Percentiles rank a stretch among this genome's conserved stretches.
Conservation (phyloP, 2,797 vertebrate species). For the Parotocinclus haroldoi region DNA sequence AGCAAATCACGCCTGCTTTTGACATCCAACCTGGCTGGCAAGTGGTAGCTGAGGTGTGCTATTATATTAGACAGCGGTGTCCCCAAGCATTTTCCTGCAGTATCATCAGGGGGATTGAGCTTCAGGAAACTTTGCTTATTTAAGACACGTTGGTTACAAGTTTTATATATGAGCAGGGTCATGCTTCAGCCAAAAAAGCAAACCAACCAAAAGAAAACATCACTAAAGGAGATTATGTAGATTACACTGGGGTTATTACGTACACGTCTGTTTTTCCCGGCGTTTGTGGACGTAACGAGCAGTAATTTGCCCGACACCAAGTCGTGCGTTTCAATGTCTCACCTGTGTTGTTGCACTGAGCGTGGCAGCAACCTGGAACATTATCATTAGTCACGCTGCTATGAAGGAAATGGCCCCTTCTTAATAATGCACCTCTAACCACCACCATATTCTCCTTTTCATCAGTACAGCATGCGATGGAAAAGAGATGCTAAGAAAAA, state of each 20-base stretch:
- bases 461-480: neutral
- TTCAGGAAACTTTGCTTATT: neutral
- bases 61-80: no score
- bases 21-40: no score
- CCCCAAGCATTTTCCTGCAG: no score
- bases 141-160: no score
- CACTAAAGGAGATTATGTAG: no score
- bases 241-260: conserved; percentile 21
- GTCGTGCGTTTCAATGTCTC: conserved; percentile 16
- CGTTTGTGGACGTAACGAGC: conserved; percentile 26
- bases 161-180: neutral
- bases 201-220: neutral
- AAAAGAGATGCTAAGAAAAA: neutral
- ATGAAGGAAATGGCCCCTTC: conserved; percentile 40
- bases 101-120: neutral
- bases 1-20: no score
- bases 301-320: conserved; percentile 26
- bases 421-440: conserved; percentile 26
- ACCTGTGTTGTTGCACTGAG: conserved; percentile 24
- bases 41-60: no score
- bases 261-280: conserved; percentile 22
- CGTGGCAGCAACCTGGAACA: conserved; percentile 32
- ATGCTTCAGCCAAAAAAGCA: conserved; percentile 12
- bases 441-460: conserved; percentile 20
- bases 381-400: conserved; percentile 41